Conservation (phyloP, 2,113 vertebrate genomes). For the Ptyas mucosa region DNA sequence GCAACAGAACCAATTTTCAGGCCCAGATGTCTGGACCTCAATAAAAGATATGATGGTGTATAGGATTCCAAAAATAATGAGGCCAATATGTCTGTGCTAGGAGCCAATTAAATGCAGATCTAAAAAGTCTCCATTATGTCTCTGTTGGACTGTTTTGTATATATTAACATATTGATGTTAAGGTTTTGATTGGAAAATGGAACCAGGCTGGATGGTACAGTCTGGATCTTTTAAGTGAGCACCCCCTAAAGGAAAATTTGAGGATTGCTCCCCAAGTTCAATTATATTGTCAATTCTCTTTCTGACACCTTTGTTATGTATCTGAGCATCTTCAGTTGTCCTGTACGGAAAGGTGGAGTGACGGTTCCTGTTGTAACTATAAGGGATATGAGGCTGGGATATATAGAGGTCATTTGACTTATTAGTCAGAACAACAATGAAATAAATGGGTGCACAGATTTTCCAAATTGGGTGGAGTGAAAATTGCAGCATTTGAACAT, state of each 20-base stretch:
- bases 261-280: slow-evolving; percentile 6
- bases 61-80: not conserved
- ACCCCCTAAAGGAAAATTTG: slow-evolving; percentile 31
- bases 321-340: not conserved
- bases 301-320: not conserved
- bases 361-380: not conserved
- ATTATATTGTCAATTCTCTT: not conserved
- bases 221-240: slow-evolving; percentile 32
- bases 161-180: not conserved
- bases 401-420: not conserved
- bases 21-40: not conserved
- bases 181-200: not conserved
- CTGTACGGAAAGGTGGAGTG: not conserved
- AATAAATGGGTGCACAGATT: not conserved
- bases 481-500: not conserved
- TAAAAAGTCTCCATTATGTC: not conserved
- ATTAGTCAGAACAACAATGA: not conserved
- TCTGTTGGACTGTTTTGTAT: not conserved
- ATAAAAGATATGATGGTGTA: not conserved
- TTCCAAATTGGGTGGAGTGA: not conserved
- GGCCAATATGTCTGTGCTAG: not conserved
- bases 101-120: not conserved
- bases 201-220: not conserved
- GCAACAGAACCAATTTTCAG: slow-evolving; percentile 2
- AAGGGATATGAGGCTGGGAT: not conserved